Evolutionary conservation across 2,113 vertebrate species (phyloP), one percentile per base, ranked within the genome.

Genomic region (Serilophus lunatus): DNA sequence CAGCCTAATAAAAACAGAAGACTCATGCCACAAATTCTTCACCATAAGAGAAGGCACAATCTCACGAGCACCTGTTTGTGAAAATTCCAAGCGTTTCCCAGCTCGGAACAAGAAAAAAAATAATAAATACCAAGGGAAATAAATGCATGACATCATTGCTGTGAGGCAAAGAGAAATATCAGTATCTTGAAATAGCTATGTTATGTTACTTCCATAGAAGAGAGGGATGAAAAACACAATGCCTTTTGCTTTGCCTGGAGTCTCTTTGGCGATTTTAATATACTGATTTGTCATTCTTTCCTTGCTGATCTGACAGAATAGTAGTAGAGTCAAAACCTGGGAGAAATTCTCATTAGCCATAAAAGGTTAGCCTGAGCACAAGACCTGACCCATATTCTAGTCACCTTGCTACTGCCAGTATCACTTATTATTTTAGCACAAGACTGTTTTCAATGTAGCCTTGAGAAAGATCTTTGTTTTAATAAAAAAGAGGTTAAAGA

Each of bases 1-100:
- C 94, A 99, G 93, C 88, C 99, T 98, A 91, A 96, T 61, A 83
- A 93, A 79, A 97, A 78, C 76, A 97, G 69, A 95, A 90, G 85
- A 70, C 44, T 69, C 20, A 1, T 2, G 26, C 94, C 86, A 95
- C 28, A 53, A 59, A 28, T 68, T 95, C 94, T 75, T 63, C 60
- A 53, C 15, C 6, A 3, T 7, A 7, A 50, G 6, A 60, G n/a
- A 71, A n/a, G 8, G 31, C 29, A 63, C 47, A 23, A 36, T 13
- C 45, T 86, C 56, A 49, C 1, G 70, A 8, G 33, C 13, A 24
- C 11, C 63, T 35, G 24, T 50, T 17, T 19, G 13, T 47, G 71
- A 71, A 75, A 78, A 71, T 23, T 66, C 15, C 10, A 74, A 91
- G 12, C 1, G 12, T 18, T 68, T 77, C 23, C 53, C 35, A 91